Percentiles rank a stretch among this genome's conserved stretches.
Evolutionary conservation across 2,113 vertebrate genomes (phyloP).

Genomic region (Geothlypis trichas): DNA sequence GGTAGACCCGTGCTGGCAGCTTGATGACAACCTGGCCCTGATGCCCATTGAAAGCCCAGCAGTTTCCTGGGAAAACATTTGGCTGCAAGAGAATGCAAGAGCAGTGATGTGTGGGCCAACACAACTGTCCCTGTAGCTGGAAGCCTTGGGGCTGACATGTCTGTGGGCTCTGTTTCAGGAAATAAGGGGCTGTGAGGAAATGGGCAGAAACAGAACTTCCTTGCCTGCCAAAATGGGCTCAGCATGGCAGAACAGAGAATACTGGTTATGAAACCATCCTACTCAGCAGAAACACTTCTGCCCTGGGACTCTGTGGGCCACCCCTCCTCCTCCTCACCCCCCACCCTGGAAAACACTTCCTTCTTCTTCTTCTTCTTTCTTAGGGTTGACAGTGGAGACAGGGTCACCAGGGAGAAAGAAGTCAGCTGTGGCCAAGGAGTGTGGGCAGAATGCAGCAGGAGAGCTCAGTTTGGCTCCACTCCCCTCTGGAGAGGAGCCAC

Average conservation of each 20-base stretch:
- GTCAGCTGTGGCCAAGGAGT: not conserved
- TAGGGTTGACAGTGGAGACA: not conserved
- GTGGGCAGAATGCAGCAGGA: not conserved
- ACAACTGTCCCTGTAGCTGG: not conserved
- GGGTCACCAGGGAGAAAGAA: not conserved
- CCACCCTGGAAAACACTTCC: not conserved
- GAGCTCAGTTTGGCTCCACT: not conserved
- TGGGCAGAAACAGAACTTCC: not conserved
- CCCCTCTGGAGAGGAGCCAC: not conserved
- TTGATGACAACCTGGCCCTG: not conserved
- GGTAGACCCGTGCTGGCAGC: not conserved
- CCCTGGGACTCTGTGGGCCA: not conserved
- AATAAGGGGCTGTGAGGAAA: not conserved
- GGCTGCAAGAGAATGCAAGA: not conserved
- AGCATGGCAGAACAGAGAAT: not conserved
- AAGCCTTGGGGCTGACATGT: fast-evolving
- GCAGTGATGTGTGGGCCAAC: not conserved
- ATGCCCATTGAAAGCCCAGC: not conserved
- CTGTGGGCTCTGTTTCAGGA: not conserved
- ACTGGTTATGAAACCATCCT: not conserved
- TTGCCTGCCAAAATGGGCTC: not conserved
- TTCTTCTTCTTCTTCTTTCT: too few relatives aligned
- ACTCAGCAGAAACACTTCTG: not conserved
- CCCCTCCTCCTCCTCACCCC: too few relatives aligned
- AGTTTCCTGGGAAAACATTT: not conserved